phyloP scores from a whole-genome alignment of 1,140 invertebrate species.

The Probaryconus sp. region DNA sequence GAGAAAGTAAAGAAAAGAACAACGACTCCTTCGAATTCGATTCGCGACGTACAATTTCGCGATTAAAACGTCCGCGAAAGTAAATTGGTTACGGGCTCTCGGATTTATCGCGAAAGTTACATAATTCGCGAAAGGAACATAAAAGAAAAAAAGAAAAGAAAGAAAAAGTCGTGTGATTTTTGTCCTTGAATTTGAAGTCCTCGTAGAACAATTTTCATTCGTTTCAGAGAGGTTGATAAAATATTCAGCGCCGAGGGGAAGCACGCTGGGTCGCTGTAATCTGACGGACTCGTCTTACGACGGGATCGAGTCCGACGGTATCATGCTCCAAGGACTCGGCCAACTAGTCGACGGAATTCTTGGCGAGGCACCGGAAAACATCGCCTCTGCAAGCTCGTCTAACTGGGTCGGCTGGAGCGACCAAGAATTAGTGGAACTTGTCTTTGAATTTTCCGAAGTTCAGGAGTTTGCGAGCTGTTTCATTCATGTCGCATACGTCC shows the following conservation, averaged over 20 bases:
- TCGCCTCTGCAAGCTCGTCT: constrained; percentile 51
- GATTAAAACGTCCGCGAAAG: too few species aligned
- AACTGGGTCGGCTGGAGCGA: constrained; percentile 94
- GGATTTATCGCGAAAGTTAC: too few species aligned
- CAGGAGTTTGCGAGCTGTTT: constrained; percentile 87
- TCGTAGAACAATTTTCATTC: constrained; percentile 10
- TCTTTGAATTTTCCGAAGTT: constrained; percentile 88
- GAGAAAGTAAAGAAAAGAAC: too few species aligned
- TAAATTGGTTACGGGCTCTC: too few species aligned
- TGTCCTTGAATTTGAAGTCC: background rate
- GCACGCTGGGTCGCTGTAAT: constrained; percentile 81
- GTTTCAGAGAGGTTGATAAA: constrained; percentile 80
- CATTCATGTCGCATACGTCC: constrained; percentile 87
- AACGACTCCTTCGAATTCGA: too few species aligned
- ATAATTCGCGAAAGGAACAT: too few species aligned
- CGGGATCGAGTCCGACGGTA: constrained; percentile 84
- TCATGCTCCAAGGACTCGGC: constrained; percentile 86
- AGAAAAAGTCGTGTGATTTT: constrained; percentile 10
- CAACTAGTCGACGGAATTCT: constrained; percentile 86
- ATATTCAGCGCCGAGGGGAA: constrained; percentile 83
- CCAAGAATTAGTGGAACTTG: constrained; percentile 81
- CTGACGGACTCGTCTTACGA: constrained; percentile 95
- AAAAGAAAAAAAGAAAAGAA: too few species aligned
- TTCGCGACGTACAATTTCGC: too few species aligned
- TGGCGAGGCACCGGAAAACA: constrained; percentile 65